phyloP scores from a whole-genome alignment of 2,888 invertebrate genomes.

The Cosmorhoe ocellata region DNA sequence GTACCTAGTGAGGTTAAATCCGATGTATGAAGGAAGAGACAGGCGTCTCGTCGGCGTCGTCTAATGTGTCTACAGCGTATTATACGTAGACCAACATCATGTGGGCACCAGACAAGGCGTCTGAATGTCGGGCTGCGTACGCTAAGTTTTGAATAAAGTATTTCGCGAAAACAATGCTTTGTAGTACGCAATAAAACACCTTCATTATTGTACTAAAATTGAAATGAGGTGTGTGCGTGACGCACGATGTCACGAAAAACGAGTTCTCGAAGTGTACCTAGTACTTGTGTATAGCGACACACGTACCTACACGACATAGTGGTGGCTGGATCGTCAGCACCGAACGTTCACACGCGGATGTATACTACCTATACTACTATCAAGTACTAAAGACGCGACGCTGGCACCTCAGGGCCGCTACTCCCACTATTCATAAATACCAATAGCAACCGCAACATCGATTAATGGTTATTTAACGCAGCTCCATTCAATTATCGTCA shows the following conservation, averaged over 20 bases:
- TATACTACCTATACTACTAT: background rate
- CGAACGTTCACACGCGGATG: background rate
- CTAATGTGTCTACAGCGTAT: conserved; percentile 47
- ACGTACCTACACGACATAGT: conserved; percentile 52
- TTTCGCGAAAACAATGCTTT: conserved; percentile 45
- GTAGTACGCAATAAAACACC: conserved; percentile 43
- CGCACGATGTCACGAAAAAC: conserved; percentile 57
- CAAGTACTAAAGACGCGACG: conserved; percentile 40
- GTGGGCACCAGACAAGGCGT: too few species aligned
- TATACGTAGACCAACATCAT: conserved; percentile 7
- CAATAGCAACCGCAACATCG: conserved; percentile 62
- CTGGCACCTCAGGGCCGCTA: conserved; percentile 39
- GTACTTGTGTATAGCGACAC: conserved; percentile 43
- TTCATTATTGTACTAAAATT: conserved; percentile 53
- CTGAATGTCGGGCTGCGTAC: conserved; percentile 35
- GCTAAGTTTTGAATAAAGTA: conserved; percentile 38
- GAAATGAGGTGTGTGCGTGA: conserved; percentile 59
- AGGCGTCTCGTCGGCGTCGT: conserved; percentile 33
- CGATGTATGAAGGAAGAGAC: conserved; percentile 31
- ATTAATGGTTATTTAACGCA: conserved; percentile 76
- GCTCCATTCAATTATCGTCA: conserved; percentile 72
- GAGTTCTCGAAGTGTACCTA: conserved; percentile 46
- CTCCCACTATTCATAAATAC: conserved; percentile 59
- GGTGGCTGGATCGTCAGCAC: conserved; percentile 21
- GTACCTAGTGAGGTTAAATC: too few species aligned